These are phyloP conservation scores for Netelia fuscicornis DNA, from an alignment of 2,888 invertebrate genomes.

Conservation along the genomic window DNA sequence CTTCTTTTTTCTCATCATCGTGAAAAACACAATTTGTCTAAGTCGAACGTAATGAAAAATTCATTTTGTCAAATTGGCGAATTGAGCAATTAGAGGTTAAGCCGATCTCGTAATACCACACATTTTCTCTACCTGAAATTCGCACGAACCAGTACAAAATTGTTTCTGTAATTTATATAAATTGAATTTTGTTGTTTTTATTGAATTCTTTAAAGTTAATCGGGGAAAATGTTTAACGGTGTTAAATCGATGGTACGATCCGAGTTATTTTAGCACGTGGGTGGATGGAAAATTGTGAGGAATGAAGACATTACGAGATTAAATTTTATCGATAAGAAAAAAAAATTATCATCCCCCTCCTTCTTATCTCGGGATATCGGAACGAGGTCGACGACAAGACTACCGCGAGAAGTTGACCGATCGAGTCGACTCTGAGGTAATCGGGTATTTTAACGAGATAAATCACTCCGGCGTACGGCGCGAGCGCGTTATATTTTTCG, in stretches of 20 bases:
- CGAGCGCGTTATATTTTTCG: conserved; percentile 47
- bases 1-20: not conserved
- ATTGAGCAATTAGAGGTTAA: no score
- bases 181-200: not conserved
- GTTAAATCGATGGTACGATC: not conserved
- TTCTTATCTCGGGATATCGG: not conserved
- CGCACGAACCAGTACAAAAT: no score
- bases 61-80: not conserved
- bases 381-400: conserved; percentile 11
- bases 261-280: not conserved
- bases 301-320: not conserved
- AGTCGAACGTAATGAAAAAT: not conserved
- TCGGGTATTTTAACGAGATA: conserved; percentile 52
- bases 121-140: no score
- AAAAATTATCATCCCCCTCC: not conserved
- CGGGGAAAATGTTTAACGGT: not conserved
- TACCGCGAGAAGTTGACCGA: not conserved
- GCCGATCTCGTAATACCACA: no score
- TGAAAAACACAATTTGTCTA: not conserved
- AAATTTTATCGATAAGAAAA: not conserved
- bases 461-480: conserved; percentile 32
- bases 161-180: not conserved
- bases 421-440: conserved; percentile 29
- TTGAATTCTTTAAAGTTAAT: not conserved
- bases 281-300: not conserved